Base-by-base conservation (phyloP, 2,113 vertebrate species). In the Cynoglossus semilaevis region DNA sequence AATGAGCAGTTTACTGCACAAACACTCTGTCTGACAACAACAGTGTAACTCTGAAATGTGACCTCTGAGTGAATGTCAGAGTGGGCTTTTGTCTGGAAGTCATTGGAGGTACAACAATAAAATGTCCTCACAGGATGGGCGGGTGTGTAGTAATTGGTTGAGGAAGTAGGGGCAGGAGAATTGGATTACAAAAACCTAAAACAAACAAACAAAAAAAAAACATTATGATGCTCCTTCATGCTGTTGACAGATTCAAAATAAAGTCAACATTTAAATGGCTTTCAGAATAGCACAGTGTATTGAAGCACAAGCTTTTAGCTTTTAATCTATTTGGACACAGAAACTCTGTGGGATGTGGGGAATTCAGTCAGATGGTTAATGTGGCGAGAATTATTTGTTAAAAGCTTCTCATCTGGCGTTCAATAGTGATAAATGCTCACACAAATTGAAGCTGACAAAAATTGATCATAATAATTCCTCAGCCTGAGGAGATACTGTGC, bases 361-460 rank as follows among this genome's bases (percentile, higher is more conserved):
- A 52, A 50, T 69, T 42, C 45, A 59, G 29, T 43, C 19, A 54
- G 38, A 15, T 42, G 53, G 18, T 16, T 64, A 59, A 59, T 49
- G 53, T 50, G 43, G 64, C 45, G 57, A 62, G 57, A 61, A 48
- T 69, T 72, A 66, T 61, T 61, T 65, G 62, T 58, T 44, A 63
- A 53, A 55, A 56, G 52, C 61, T 44, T 59, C 58, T 72, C 60
- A 76, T 74, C 48, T 60, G 16, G 15, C 48, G 58, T 29, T 55
- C 46, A 59, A 53, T 19, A 12, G 19, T 44, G 45, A 53, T 5
- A 50, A 76, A 63, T 61, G 29, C 38, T 46, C 1, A 11, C 36
- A 57, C 47, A 74, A 67, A 79, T 64, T 18, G 1, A 1, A 60
- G 12, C 53, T 54, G 75, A 79, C 75, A 58, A 65, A 67, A 64